These are phyloP conservation scores for Coelogynopora nodosa DNA, from an alignment of 2,888 invertebrate species.

Conservation along the genomic window DNA sequence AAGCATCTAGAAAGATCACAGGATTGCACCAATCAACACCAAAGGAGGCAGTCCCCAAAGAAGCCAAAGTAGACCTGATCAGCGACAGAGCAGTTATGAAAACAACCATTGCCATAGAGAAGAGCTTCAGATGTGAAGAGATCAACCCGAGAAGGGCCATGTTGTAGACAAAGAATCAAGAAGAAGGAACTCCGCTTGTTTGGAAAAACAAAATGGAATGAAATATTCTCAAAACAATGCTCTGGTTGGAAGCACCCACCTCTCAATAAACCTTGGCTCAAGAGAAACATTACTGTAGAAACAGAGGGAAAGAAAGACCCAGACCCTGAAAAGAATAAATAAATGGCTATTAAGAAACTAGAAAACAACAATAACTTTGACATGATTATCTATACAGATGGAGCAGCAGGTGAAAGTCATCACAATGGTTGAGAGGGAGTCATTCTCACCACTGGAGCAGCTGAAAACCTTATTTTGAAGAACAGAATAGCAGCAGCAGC, in stretches of 20 bases:
- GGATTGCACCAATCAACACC: neutral
- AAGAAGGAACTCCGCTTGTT: neutral
- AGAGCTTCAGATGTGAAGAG: neutral
- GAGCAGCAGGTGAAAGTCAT: neutral
- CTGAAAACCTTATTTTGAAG: neutral
- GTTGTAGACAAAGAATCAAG: neutral
- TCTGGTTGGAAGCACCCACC: neutral
- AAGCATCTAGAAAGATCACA: neutral
- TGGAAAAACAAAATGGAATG: neutral
- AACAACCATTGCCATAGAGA: neutral
- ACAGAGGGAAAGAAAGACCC: neutral
- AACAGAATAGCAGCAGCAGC: neutral
- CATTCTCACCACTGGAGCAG: neutral
- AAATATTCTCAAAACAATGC: neutral
- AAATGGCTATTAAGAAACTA: neutral
- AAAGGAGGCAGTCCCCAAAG: neutral
- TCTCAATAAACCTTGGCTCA: neutral
- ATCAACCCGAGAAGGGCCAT: neutral
- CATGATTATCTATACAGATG: neutral
- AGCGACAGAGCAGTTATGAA: neutral
- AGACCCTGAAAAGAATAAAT: neutral
- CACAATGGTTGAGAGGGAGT: neutral
- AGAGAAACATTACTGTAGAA: neutral
- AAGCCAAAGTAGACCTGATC: conserved; percentile 9
- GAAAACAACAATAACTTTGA: neutral